phyloP scores from a whole-genome alignment of 1,140 invertebrate species.

The roundworm (Caenorhabditis elegans) region WBcel235 BX284602.5:175001-175500 shows the following conservation, averaged over 20 bases:
- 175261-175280: not conserved
- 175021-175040: too few species aligned
- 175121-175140: slow-evolving; percentile 59
- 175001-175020: too few species aligned
- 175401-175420: not conserved
- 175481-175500: too few species aligned
- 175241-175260: not conserved
- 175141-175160: slow-evolving; percentile 57
- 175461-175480: slow-evolving; percentile 35
- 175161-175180: slow-evolving; percentile 47
- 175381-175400: slow-evolving; percentile 38
- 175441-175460: slow-evolving; percentile 35
- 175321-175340: slow-evolving; percentile 47
- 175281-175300: not conserved
- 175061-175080: too few species aligned
- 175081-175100: slow-evolving; percentile 46
- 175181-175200: not conserved
- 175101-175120: slow-evolving; percentile 59
- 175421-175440: slow-evolving; percentile 37
- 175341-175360: slow-evolving; percentile 51
- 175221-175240: not conserved
- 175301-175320: not conserved
- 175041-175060: too few species aligned
- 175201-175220: not conserved
- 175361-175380: slow-evolving; percentile 58